Evolutionary conservation across 2,113 vertebrate genomes (phyloP), one percentile per base, ranked within the genome.

Genomic region (Datnioides undecimradiatus): DNA sequence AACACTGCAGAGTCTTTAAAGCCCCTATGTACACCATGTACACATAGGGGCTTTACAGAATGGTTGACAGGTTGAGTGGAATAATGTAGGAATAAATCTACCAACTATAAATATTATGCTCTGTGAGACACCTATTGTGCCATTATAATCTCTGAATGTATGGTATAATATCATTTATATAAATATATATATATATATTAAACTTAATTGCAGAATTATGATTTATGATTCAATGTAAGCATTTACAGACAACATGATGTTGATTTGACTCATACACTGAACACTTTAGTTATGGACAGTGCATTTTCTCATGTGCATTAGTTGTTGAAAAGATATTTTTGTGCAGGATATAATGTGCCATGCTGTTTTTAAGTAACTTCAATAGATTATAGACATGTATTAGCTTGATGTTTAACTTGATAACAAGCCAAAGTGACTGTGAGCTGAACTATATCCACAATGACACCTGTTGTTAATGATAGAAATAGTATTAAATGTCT

Each of bases 141-240:
- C 86, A 85, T 85, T 76, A 64, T 73, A 83, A 64, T 40, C 70
- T 76, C n/a, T 76, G 66, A 81, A 87, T 79, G 79, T 80, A 63
- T 10, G 3, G 27, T 40, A 36, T 49, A 51, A 59, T 68, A 48
- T 12, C 57, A 43, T 29, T 57, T 43, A 60, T 31, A 48, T 58
- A 36, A 4, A 23, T n/a, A 5, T 41, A 48, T n/a, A 49, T 34
- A 65, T 23, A 13, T 3, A 36, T 66, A 40, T n/a, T 59, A 33
- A 52, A 1, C n/a, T n/a, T n/a, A n/a, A n/a, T n/a, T 7, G 31
- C 16, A 81, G 65, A 29, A 11, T 71, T 40, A 21, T 57, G 45
- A 51, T 23, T 25, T 1, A 34, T 31, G 4, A 54, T 40, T 5
- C 3, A 40, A 16, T 51, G 57, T 41, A 25, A 34, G 8, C 19